These are phyloP conservation scores for Crotalus tigris DNA, from an alignment of 2,113 vertebrate genomes.

Conservation along the genomic window DNA sequence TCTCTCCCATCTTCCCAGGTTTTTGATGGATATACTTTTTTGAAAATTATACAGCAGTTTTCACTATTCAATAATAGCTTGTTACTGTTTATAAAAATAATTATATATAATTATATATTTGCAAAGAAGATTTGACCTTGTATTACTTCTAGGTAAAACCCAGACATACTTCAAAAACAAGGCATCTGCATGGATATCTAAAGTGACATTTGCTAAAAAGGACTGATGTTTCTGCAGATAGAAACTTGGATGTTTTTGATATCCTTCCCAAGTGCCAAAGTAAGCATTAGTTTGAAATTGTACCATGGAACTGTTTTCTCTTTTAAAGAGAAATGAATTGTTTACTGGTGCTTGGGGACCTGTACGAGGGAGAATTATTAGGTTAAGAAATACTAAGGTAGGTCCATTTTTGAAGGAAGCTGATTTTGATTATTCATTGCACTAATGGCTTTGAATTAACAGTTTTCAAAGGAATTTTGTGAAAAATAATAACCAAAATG, in stretches of 20 bases:
- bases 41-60: conserved; percentile 10
- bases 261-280: neutral
- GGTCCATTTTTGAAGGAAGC: neutral
- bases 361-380: neutral
- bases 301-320: neutral
- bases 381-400: neutral
- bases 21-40: conserved; percentile 33
- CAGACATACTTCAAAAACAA: neutral
- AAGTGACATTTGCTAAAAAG: neutral
- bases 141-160: neutral
- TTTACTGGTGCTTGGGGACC: neutral
- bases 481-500: neutral
- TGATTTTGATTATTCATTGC: neutral
- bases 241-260: neutral
- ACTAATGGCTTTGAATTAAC: neutral
- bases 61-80: conserved; percentile 3
- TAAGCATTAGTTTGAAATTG: neutral
- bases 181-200: neutral
- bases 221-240: neutral
- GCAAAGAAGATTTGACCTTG: neutral
- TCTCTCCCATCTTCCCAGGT: neutral
- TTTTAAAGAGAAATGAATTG: neutral
- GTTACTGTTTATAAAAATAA: neutral
- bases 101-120: neutral
- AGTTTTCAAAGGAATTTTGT: neutral